Evolutionary conservation across 2,888 invertebrate genomes (phyloP), one percentile per base, ranked within the genome.

Genomic region (Thyatira batis): DNA sequence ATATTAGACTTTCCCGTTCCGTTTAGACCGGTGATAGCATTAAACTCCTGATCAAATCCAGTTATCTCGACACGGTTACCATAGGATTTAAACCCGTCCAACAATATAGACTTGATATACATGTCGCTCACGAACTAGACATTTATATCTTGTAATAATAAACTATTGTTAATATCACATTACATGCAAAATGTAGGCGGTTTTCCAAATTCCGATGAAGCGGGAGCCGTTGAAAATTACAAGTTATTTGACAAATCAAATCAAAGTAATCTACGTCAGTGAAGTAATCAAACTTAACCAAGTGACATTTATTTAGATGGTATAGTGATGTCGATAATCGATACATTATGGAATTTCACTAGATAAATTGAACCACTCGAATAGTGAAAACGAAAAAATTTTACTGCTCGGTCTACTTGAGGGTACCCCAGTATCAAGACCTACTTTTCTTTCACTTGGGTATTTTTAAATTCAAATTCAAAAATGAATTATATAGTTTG

Each of bases 21-120:
- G 87, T 99, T 99, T 48, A 99, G 90, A 0, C 99, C 99, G 11
- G 99, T 99, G 52, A 99, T 99, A 3, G 99, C 99, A 76, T 99
- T 99, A 82, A 99, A 99, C 84, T 97, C 95, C 0, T 94, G 94
- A 90, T 99, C 99, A 81, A 99, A 99, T 1, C 96, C 97, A 61
- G 94, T 95, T 50, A 99, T 95, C 89, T 98, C 98, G 0, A 98
- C 98, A 65, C 97, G 93, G 67, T 96, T 95, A 0, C 98, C 98
- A 76, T 99, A 99, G 0, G 99, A 99, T 88, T 99, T 99, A 82
- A 99, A 99, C 46, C 99, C 99, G 78, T 99, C 99, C 49, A 99
- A 90, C 30, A 97, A 94, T 69, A 99, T 95, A 1, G 96, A 95
- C 84, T 98, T 99, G 49, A 99, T 96, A 82, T 95, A 94, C 99